phyloP scores from a whole-genome alignment of 1,140 invertebrate species.

The Drosophila ercepeae region DNA sequence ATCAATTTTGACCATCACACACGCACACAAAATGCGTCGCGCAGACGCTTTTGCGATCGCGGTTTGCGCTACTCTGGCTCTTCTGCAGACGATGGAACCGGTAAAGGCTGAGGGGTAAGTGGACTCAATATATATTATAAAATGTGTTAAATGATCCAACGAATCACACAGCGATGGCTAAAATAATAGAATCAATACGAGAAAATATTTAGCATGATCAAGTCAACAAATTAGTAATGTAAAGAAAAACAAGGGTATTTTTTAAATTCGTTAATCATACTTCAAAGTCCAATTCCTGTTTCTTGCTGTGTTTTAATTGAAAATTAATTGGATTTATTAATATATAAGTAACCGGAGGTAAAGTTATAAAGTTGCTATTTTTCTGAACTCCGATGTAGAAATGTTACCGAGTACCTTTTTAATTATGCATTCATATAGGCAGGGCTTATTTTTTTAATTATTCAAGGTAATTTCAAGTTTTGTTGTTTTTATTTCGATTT shows the following conservation, averaged over 20 bases:
- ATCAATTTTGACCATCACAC: conserved; percentile 5
- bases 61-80: conserved; percentile 37
- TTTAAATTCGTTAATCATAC: too few relatives aligned
- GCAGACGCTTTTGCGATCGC: conserved; percentile 61
- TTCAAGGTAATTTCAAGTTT: conserved; percentile 18
- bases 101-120: conserved; percentile 73
- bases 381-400: neutral
- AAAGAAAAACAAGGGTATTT: too few relatives aligned
- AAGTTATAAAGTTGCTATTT: neutral
- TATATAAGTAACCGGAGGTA: too few relatives aligned
- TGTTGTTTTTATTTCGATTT: neutral
- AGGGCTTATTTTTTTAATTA: conserved; percentile 26
- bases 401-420: neutral
- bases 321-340: too few relatives aligned
- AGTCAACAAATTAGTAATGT: too few relatives aligned
- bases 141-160: conserved; percentile 6
- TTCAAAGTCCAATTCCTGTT: too few relatives aligned
- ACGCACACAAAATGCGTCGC: conserved; percentile 64
- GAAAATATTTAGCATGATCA: too few relatives aligned
- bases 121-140: neutral
- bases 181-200: neutral
- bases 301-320: too few relatives aligned
- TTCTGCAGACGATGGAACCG: conserved; percentile 60
- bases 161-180: neutral
- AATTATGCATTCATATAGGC: conserved; percentile 29